phyloP scores from a whole-genome alignment of 2,888 invertebrate species.

The Patella ulyssiponensis region DNA sequence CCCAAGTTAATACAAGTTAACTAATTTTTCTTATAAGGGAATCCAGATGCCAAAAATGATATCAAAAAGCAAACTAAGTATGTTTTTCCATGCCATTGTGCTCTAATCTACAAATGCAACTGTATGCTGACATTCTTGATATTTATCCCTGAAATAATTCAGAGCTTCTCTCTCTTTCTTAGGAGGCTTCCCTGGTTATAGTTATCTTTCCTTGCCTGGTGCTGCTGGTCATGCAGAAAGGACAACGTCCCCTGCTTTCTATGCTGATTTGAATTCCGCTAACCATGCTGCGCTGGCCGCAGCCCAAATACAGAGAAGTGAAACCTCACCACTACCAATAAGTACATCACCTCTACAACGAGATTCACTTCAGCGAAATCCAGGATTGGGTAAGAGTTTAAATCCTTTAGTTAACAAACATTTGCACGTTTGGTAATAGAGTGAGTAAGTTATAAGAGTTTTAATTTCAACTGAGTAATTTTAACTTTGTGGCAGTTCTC shows the following conservation, averaged over 20 bases:
- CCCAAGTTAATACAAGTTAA: not conserved
- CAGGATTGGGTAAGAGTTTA: constrained; percentile 32
- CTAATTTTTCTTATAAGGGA: not conserved
- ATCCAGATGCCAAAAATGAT: too few relatives aligned
- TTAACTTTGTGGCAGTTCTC: too few relatives aligned
- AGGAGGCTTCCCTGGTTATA: constrained; percentile 74
- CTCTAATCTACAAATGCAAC: too few relatives aligned
- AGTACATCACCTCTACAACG: constrained; percentile 67
- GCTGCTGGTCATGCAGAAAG: constrained; percentile 74
- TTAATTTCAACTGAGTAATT: too few relatives aligned
- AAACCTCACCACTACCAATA: constrained; percentile 66
- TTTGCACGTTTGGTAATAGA: too few relatives aligned
- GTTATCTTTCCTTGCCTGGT: constrained; percentile 70
- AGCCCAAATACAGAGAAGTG: constrained; percentile 60
- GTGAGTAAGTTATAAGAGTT: too few relatives aligned
- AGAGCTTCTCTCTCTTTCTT: too few relatives aligned
- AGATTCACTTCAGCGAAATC: constrained; percentile 43
- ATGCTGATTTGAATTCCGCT: constrained; percentile 62
- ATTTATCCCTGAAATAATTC: too few relatives aligned
- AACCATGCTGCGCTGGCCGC: constrained; percentile 54
- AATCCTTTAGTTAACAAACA: not conserved
- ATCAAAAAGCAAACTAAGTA: too few relatives aligned
- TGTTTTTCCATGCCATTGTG: too few relatives aligned
- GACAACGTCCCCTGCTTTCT: constrained; percentile 72
- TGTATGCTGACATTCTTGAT: too few relatives aligned